Percentiles rank a stretch among this genome's conserved stretches.
Evolutionary conservation across 2,888 invertebrate species (phyloP).

Genomic region (Apamea crenata): DNA sequence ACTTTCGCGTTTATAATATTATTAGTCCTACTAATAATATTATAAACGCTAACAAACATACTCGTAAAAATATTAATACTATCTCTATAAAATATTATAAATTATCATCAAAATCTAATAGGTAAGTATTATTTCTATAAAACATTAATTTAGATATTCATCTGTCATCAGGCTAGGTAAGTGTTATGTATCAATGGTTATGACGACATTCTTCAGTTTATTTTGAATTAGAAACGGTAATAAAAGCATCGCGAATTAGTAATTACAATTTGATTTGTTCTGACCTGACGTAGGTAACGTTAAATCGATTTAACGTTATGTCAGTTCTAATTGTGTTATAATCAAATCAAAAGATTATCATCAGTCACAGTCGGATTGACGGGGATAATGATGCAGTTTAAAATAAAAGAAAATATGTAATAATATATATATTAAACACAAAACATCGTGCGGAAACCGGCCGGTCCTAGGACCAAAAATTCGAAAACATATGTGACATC

Average conservation of each 20-base stretch:
- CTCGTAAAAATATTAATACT: too few relatives aligned
- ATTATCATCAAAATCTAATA: too few relatives aligned
- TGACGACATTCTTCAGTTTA: not conserved
- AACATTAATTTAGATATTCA: not conserved
- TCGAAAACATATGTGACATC: too few relatives aligned
- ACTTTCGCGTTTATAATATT: too few relatives aligned
- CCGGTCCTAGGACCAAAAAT: too few relatives aligned
- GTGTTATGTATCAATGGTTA: not conserved
- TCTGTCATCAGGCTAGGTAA: not conserved
- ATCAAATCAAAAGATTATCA: not conserved
- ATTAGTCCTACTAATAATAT: too few relatives aligned
- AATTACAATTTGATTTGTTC: not conserved
- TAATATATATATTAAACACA: too few relatives aligned
- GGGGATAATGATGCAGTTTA: not conserved
- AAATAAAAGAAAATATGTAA: not conserved
- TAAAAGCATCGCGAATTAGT: conserved; percentile 18
- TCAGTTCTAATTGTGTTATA: not conserved
- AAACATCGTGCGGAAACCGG: too few relatives aligned
- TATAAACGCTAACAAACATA: too few relatives aligned
- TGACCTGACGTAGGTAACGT: not conserved
- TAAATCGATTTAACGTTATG: not conserved
- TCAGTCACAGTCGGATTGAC: not conserved
- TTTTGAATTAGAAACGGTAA: conserved; percentile 3
- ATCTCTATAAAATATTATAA: too few relatives aligned
- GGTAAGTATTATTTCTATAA: too few relatives aligned